Percentiles rank a stretch among this genome's conserved stretches.
These are phyloP conservation scores for Isurus oxyrinchus DNA, from an alignment of 2,113 vertebrate species.

Conservation along the genomic window DNA sequence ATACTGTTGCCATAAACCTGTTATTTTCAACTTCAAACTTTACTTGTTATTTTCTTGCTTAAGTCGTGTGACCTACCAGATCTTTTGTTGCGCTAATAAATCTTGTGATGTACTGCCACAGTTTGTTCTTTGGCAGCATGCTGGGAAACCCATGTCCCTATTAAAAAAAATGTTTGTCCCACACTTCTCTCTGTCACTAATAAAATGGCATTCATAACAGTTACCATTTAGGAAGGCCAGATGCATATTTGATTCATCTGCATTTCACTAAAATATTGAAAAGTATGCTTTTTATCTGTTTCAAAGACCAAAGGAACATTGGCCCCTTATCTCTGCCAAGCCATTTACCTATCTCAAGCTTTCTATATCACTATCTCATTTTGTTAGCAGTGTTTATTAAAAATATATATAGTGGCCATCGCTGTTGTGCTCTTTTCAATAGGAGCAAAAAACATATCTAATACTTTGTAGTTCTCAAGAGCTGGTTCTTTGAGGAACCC, in stretches of 20 bases:
- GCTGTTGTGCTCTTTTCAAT: neutral
- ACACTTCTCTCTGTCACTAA: neutral
- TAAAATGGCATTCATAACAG: neutral
- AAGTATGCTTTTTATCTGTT: neutral
- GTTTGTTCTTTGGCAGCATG: neutral
- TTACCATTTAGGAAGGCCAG: neutral
- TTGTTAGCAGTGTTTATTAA: neutral
- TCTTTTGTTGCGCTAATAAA: neutral
- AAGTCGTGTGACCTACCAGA: neutral
- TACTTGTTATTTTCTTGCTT: neutral
- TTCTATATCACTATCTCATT: neutral
- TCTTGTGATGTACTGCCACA: neutral
- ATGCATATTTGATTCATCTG: neutral
- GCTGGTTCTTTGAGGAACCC: neutral
- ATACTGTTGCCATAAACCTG: neutral
- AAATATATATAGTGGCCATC: neutral
- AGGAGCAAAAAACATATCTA: neutral
- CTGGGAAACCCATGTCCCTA: neutral
- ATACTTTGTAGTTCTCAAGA: neutral
- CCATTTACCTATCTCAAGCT: neutral
- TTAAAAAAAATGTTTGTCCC: neutral
- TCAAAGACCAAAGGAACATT: neutral
- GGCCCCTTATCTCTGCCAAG: neutral
- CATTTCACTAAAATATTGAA: neutral
- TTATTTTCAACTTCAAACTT: neutral